Evolutionary conservation across 2,113 vertebrate species (phyloP).

Genomic region (Elephas maximus): DNA sequence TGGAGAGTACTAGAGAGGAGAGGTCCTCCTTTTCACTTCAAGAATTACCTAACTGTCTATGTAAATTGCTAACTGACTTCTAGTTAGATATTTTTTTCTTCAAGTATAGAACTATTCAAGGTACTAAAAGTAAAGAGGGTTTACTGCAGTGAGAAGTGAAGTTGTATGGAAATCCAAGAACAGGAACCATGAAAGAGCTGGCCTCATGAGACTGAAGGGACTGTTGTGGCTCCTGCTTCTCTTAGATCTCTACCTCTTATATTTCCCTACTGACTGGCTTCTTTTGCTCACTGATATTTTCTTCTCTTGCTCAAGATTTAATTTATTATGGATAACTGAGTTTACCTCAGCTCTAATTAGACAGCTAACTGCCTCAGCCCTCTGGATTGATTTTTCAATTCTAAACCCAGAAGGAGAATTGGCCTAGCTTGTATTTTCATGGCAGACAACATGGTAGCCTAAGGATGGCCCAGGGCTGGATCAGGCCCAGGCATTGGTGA

Average conservation of each 20-base stretch:
- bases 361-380: background rate
- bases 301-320: background rate
- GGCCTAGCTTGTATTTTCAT: background rate
- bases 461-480: background rate
- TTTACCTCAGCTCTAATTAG: background rate
- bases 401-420: background rate
- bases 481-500: background rate
- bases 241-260: background rate
- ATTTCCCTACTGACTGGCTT: background rate
- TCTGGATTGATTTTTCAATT: background rate
- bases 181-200: background rate
- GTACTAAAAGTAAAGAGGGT: background rate
- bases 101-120: background rate
- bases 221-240: background rate
- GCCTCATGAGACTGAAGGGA: background rate
- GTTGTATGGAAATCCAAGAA: background rate
- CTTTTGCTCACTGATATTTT: background rate
- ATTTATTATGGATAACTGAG: background rate
- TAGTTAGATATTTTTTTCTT: background rate
- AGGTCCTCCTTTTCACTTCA: background rate
- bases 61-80: background rate
- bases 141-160: background rate
- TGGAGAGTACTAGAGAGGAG: background rate
- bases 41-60: background rate
- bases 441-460: background rate